Evolutionary conservation across 2,113 vertebrate species (phyloP).

Genomic region (Agelaius tricolor): DNA sequence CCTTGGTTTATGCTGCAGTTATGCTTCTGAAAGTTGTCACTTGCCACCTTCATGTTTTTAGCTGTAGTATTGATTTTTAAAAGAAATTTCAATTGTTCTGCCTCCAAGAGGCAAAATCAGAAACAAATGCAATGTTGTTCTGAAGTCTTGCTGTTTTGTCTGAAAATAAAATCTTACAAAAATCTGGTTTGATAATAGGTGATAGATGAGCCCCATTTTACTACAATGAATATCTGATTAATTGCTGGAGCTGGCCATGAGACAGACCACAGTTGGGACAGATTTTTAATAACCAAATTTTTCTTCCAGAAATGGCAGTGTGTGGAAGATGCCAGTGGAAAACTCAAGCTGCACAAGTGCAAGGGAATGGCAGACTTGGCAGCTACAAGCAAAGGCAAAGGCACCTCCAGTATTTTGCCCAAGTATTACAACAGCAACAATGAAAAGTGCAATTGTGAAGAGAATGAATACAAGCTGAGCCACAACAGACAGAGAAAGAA

Average conservation of each 20-base stretch:
- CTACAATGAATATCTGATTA: background rate
- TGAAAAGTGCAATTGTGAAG: constrained; percentile 80
- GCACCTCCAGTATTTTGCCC: constrained; percentile 78
- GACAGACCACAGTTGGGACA: background rate
- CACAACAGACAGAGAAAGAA: constrained; percentile 78
- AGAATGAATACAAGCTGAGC: constrained; percentile 72
- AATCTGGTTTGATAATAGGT: background rate
- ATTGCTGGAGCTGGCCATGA: background rate
- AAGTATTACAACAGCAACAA: constrained; percentile 68
- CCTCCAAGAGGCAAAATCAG: background rate
- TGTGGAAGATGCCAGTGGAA: constrained; percentile 88
- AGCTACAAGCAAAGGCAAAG: constrained; percentile 67
- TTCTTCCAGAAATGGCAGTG: constrained; percentile 94
- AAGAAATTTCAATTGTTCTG: background rate
- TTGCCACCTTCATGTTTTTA: background rate
- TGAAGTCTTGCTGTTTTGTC: background rate
- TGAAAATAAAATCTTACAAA: background rate
- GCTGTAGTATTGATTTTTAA: background rate
- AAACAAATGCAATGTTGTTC: background rate
- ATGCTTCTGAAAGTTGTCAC: background rate
- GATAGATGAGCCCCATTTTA: background rate
- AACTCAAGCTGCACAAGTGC: constrained; percentile 93
- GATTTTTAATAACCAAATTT: background rate
- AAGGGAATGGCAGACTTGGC: constrained; percentile 79
- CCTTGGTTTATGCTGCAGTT: background rate